Base-by-base conservation (phyloP, 2,113 vertebrate genomes). In the Atractosteus spatula region DNA sequence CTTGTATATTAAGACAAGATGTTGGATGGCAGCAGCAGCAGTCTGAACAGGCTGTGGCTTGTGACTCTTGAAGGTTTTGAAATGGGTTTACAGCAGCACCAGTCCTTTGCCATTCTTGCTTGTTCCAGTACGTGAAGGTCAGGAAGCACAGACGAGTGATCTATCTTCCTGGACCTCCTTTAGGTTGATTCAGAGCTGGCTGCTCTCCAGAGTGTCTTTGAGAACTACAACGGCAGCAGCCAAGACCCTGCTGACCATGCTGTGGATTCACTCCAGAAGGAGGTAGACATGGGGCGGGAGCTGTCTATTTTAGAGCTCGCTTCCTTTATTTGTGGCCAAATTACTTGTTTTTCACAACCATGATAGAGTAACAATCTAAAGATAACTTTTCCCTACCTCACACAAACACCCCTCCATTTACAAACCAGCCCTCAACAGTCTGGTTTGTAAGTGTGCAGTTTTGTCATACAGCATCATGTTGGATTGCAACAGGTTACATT, bases 221-320 rank as follows among this genome's bases (percentile, higher is more conserved):
- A 83, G 69, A 82, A 71, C 2, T 89, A 89, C 79, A 85, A 73
- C 29, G 80, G 84, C 55, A 76, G 62, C 64, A 81, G 71, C 42
- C 71, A 79, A 6, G 82, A 87, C 29, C 14, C 43, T 59, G 56
- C 41, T 68, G 54, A 65, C 62, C 51, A 62, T 16, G 17, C 72
- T 42, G 66, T 73, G 72, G 66, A 73, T 68, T 42, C 66, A 43
- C 41, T 73, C 59, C 72, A 73, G 59, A 10, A 76, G 43, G 13
- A 83, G 80, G 84, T 87, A 51, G 47, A 1, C 17, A 29, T 29
- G 0, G 17, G 17, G 17, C 1, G 17, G 17, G 17, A 29, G 17
- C 17, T 29, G 17, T 29, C 1, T 29, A 29, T 29, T 29, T 29
- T 29, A 29, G 17, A 29, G 17, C 17, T 29, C 17, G 1, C 17